Percentiles rank a stretch among this genome's conserved stretches.
Evolutionary conservation across 2,113 vertebrate species (phyloP).

Genomic region (Ageneiosus marmoratus): DNA sequence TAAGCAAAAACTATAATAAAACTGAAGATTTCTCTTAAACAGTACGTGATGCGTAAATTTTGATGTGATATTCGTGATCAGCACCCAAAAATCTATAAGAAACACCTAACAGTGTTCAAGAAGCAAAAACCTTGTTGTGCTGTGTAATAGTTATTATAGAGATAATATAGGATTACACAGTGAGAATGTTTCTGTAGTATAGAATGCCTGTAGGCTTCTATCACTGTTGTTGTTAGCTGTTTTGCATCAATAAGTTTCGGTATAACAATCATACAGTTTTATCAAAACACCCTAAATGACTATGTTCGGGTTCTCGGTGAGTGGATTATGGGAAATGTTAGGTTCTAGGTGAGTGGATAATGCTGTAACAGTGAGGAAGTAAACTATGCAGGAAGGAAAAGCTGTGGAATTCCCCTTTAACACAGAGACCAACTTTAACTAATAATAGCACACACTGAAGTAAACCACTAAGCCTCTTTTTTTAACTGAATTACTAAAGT

Average conservation of each 20-base stretch:
- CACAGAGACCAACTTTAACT: background rate
- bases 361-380: background rate
- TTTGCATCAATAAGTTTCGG: background rate
- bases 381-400: background rate
- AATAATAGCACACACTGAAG: slow-evolving; percentile 1
- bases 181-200: background rate
- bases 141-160: background rate
- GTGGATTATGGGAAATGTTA: no score
- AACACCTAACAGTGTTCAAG: no score
- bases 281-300: background rate
- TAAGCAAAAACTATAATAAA: no score
- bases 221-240: background rate
- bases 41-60: no score
- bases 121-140: no score
- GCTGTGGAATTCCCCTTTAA: slow-evolving; percentile 1
- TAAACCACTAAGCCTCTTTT: background rate
- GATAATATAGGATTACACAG: background rate
- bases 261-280: background rate
- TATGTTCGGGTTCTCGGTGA: background rate
- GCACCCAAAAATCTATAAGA: no score
- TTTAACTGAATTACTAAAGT: background rate
- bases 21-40: no score
- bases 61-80: no score
- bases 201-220: background rate
- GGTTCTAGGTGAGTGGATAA: background rate